Evolutionary conservation across 2,797 vertebrate species (phyloP), one percentile per base, ranked within the genome.

Genomic region (Gastrophryne carolinensis): DNA sequence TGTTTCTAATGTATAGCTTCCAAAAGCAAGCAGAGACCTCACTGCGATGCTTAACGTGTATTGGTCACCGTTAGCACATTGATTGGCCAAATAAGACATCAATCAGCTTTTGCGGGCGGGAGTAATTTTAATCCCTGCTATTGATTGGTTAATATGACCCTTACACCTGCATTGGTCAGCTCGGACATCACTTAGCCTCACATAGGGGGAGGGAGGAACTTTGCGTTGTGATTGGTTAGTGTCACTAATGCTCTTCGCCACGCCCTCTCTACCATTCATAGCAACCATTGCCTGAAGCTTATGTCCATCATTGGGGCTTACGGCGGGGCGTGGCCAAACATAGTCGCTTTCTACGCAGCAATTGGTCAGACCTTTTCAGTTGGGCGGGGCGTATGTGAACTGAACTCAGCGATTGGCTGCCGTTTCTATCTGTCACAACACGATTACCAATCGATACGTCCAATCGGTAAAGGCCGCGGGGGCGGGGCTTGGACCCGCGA

Each of bases 361-460:
- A 58, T 75, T 75, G 52, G 62, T 12, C 9, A 26, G 9, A 9
- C 10, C 0, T n/a, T 1, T 27, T 53, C 10, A n/a, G 7, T n/a
- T 1, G 34, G 68, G 37, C 39, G 35, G 26, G 11, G 12, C 30
- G 24, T 1, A 11, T 19, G 0, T 2, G 8, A 0, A 17, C 5
- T 1, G 0, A n/a, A 7, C 5, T 1, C 19, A 0, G 1, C 58
- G 1, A 76, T 76, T 76, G 73, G 73, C n/a, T 17, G 9, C 0
- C 15, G 3, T 3, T 7, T 2, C 10, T 44, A 56, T 47, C 65
- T 5, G 19, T 69, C 57, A 39, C 1, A 34, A 34, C 15, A 57
- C 60, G 73, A 76, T 76, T 76, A 76, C 73, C 57, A 76, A 76
- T 76, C 73, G 73, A 76, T 76, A 76, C 69, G 73, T 69, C 73